Base-by-base conservation (phyloP, 2,888 invertebrate genomes). In the Lochmaea crataegi region DNA sequence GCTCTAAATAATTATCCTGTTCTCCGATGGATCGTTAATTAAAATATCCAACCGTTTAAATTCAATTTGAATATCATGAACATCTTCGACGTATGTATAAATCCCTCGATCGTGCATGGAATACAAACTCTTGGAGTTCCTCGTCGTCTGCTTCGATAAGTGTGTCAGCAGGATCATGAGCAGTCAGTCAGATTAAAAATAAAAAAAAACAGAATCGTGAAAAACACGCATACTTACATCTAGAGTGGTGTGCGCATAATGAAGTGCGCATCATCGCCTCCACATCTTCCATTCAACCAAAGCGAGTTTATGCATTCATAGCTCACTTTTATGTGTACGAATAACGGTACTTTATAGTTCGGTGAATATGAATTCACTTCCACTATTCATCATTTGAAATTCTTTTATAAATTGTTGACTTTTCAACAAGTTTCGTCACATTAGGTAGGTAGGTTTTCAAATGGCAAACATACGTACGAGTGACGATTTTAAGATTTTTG, bases 161-260 rank as follows among this genome's bases (percentile, higher is more conserved):
- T 81, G 75, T 80, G 81, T 81, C 79, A 81, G 79, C 80, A 80
- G 80, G 79, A 79, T 77, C 77, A 79, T 74, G 48, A 65, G 78
- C 68, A 68, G 76, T 75, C 78, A 76, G 73, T 67, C 79, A 74
- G 63, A 51, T 73, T 64, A 68, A 75, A 74, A 79, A 76, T 75
- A 76, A 79, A 77, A 78, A 82, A 83, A 83, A 82, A 83, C 82
- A n/a, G 76, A 84, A 84, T 83, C 84, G 84, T 84, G 83, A 53
- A 18, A 18, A 84, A 81, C 78, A 76, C 68, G 79, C 76, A 76
- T 81, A 84, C 82, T n/a, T n/a, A 83, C 82, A 84, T 84, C 82
- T 80, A 84, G 82, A 81, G 79, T 76, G 83, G 78, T 72, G 12
- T 60, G 60, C 60, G 60, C 60, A 14, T 12, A 38, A 12, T 14